These are phyloP conservation scores for Halyomorpha halys DNA, from an alignment of 1,140 invertebrate species.

Conservation along the genomic window DNA sequence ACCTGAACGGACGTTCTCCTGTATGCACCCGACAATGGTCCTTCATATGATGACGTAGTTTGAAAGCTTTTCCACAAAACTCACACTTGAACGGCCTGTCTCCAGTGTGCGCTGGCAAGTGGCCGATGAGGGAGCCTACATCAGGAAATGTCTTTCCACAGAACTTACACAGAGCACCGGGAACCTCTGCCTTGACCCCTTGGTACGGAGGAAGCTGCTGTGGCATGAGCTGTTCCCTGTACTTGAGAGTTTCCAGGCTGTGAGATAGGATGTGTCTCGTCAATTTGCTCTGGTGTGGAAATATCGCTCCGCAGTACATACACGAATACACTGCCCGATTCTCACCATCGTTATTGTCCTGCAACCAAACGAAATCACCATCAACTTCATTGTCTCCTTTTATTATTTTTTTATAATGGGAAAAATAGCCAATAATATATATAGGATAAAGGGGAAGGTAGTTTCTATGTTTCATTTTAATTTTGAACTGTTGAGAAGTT, in stretches of 20 bases:
- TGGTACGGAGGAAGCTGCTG: conserved; percentile 39
- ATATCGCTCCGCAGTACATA: conserved; percentile 76
- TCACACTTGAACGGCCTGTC: conserved; percentile 83
- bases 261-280: conserved; percentile 77
- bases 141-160: conserved; percentile 82
- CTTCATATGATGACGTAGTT: conserved; percentile 83
- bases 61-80: conserved; percentile 83
- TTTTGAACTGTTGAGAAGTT: conserved; percentile 56
- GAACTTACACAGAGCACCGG: conserved; percentile 73
- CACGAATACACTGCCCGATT: conserved; percentile 42
- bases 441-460: conserved; percentile 10
- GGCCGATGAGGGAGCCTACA: conserved; percentile 71
- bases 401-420: conserved; percentile 13
- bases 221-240: conserved; percentile 51
- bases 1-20: conserved; percentile 79
- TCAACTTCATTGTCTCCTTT: conserved; percentile 67
- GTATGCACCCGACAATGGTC: conserved; percentile 85
- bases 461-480: conserved; percentile 14
- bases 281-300: conserved; percentile 79
- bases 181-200: conserved; percentile 38
- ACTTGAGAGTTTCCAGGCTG: conserved; percentile 74
- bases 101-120: conserved; percentile 77
- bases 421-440: conserved; percentile 26
- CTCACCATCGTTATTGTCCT: conserved; percentile 61
- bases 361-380: conserved; percentile 79